Evolutionary conservation across 1,140 invertebrate species (phyloP), one percentile per base, ranked within the genome.

Genomic region (Mycetomoellerius zeteki): DNA sequence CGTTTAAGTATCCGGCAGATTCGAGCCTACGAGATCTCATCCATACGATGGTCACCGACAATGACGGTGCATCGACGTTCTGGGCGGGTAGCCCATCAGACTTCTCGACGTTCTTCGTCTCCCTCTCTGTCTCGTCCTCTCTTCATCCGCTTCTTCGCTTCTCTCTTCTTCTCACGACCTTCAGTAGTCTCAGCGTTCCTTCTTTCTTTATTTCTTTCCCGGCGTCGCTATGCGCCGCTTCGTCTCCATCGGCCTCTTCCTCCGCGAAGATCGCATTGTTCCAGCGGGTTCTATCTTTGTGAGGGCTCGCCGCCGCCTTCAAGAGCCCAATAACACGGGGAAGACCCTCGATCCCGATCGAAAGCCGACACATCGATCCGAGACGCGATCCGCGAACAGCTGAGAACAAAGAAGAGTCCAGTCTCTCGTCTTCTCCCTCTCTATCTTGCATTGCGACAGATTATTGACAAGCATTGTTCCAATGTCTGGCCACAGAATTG

Each of bases 41-140:
- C 80, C 80, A 84, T 88, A 86, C 81, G 58, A 90, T 78, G 88
- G 89, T 91, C 92, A 91, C 88, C 85, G 92, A 94, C 90, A 88
- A 94, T 94, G 94, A 95, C 94, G 90, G 21, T 95, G 94, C 94
- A 94, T 91, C 89, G 92, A 93, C 93, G 93, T 93, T 94, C 94
- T 95, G 94, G 94, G 94, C 94, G 94, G 94, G 93, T 94, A 93
- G 91, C 88, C 91, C 94, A 91, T 95, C 94, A 94, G 90, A 92
- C 91, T 93, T 87, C 67, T 91, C 88, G 89, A 91, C 91, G 86
- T 90, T 90, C 88, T 72, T 92, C 86, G 84, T 86, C 80, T 76
- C 58, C 85, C 76, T 88, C 80, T 75, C 56, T 58, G 84, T 84
- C 87, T 89, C 85, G 81, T 76, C 60, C 56, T 88, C 43, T 43